Percentiles rank a stretch among this genome's conserved stretches.
Conservation (phyloP, 2,888 invertebrate species). For the Apodemia zela region DNA sequence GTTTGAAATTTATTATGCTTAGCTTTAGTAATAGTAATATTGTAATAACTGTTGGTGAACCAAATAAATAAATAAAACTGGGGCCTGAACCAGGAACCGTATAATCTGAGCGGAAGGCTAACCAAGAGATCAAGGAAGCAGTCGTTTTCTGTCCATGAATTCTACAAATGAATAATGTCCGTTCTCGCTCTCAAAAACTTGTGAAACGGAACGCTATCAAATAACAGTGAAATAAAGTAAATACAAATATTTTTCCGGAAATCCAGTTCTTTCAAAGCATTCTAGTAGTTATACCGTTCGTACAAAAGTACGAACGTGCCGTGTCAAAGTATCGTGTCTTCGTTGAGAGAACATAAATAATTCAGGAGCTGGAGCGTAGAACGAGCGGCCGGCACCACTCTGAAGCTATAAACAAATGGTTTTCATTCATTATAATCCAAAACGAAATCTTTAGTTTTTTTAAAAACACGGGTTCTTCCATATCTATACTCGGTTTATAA, state of each 20-base stretch:
- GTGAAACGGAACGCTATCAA: not conserved
- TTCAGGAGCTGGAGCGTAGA: conserved; percentile 49
- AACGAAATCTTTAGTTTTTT: not conserved
- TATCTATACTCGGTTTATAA: too few species aligned
- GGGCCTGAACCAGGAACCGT: too few species aligned
- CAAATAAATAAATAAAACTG: too few species aligned
- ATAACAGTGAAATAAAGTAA: not conserved
- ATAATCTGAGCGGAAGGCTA: too few species aligned
- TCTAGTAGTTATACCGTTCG: conserved; percentile 33
- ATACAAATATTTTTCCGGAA: conserved; percentile 16
- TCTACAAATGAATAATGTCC: not conserved
- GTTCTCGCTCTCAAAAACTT: not conserved
- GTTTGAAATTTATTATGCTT: too few species aligned
- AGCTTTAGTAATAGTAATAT: too few species aligned
- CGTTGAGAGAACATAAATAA: conserved; percentile 57
- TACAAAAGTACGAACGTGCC: conserved; percentile 43
- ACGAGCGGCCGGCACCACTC: conserved; percentile 30
- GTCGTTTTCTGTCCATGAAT: not conserved
- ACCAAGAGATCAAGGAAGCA: too few species aligned
- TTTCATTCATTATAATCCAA: conserved; percentile 7
- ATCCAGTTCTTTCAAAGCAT: conserved; percentile 15
- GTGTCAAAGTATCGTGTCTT: conserved; percentile 59
- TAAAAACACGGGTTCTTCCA: not conserved
- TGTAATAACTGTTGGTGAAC: too few species aligned
- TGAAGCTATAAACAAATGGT: conserved; percentile 3